Base-by-base conservation (phyloP, 2,888 invertebrate species). In the Andrena trimmerana region DNA sequence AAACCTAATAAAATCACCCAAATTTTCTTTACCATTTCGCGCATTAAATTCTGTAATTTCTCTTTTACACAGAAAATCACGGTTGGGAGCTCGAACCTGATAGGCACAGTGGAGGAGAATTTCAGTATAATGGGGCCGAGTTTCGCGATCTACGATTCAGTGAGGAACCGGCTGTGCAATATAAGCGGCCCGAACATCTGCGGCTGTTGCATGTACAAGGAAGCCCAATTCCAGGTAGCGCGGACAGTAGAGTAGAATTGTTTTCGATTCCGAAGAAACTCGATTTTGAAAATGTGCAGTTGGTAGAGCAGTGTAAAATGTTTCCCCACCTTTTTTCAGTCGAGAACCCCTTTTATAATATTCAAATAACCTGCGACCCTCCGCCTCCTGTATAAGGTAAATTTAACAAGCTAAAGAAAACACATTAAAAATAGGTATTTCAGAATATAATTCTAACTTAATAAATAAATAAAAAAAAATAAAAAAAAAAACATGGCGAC, bases 141-240 rank as follows among this genome's bases (percentile, higher is more conserved):
- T 90, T 98, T 96, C 94, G 95, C 95, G 16, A 96, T 98, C 63
- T 95, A 96, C 81, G 96, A 97, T 90, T 95, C 95, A 0, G 94
- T 94, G 3, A 96, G 96, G 16, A 95, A 96, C 80, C 95, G 96
- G 31, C 92, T 97, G 1, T 97, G 96, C 91, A 95, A 95, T 75
- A 96, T 98, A 65, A 96, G 97, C 90, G 98, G 98, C 0, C 97
- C 98, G 4, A 95, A 95, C n/a, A 95, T 95, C 78, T 96, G 95
- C 92, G 95, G 95, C 65, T 96, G 95, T 91, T 96, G 96, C 82
- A 94, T 95, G 74, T 95, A 95, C 91, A 95, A 95, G 71, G 96
- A 96, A 88, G 95, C 95, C 48, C 96, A 96, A 89, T 97, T 97
- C 90, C 95, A 95, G 93, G 96, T 96, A 93, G 79, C 27, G 90